Evolutionary conservation across 2,113 vertebrate genomes (phyloP).

Genomic region (Aphyosemion australe): DNA sequence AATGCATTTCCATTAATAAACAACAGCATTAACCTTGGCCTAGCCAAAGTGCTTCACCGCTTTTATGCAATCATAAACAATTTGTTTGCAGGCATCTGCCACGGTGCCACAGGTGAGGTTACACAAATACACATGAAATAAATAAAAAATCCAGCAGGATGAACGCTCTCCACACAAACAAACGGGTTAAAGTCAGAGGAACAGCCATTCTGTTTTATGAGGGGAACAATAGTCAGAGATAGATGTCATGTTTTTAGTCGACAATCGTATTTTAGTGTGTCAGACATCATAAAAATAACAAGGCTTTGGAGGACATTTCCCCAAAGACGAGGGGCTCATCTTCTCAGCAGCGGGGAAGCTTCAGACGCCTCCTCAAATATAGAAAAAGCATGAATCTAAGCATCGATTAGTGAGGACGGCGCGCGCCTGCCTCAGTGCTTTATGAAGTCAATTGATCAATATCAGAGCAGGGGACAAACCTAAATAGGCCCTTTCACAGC

Average conservation of each 20-base stretch:
- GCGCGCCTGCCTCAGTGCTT: constrained; percentile 72
- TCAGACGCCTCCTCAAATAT: constrained; percentile 58
- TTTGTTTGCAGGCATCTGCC: constrained; percentile 61
- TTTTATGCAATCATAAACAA: constrained; percentile 57
- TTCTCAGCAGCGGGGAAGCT: constrained; percentile 38
- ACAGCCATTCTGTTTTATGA: constrained; percentile 26
- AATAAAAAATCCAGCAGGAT: too few relatives aligned
- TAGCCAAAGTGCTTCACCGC: constrained; percentile 38
- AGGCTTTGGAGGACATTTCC: constrained; percentile 61
- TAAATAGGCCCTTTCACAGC: constrained; percentile 60
- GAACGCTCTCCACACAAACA: constrained; percentile 8
- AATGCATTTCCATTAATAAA: constrained; percentile 63
- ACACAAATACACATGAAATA: constrained; percentile 53
- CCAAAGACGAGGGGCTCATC: constrained; percentile 50
- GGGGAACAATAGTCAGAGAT: neutral
- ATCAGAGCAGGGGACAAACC: constrained; percentile 45
- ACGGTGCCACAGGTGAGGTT: constrained; percentile 43
- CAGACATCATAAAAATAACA: constrained; percentile 49
- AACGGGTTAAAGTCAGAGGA: constrained; percentile 17
- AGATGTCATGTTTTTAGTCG: constrained; percentile 41
- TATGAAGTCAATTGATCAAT: constrained; percentile 80
- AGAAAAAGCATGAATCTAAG: constrained; percentile 67
- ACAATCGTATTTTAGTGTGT: constrained; percentile 46
- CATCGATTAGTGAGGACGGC: constrained; percentile 74
- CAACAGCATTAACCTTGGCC: constrained; percentile 68